These are phyloP conservation scores for Drosophila gaucha DNA, from an alignment of 2,888 invertebrate species.

Conservation along the genomic window DNA sequence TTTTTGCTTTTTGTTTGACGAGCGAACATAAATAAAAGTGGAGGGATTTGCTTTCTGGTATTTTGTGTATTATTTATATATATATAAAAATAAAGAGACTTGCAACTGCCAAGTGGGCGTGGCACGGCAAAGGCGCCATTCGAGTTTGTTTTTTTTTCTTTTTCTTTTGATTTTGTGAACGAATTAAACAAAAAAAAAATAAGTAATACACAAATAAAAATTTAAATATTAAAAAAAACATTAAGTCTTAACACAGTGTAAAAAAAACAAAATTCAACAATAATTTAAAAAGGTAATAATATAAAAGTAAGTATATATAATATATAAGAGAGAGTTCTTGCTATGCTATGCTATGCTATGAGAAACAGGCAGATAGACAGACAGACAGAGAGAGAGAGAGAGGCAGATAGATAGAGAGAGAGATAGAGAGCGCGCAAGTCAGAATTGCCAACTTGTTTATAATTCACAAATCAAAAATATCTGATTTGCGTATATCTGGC, in stretches of 20 bases:
- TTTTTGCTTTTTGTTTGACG: conserved; percentile 33
- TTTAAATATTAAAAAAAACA: conserved; percentile 55
- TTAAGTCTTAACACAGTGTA: conserved; percentile 57
- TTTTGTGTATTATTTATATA: conserved; percentile 36
- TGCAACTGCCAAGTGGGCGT: conserved; percentile 28
- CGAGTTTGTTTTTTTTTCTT: conserved; percentile 22
- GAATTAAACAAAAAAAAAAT: conserved; percentile 41
- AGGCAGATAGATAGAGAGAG: conserved; percentile 3
- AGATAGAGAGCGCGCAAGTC: conserved; percentile 39
- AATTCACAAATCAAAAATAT: neutral
- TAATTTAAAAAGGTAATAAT: conserved; percentile 77
- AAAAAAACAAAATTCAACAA: conserved; percentile 81
- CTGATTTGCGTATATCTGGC: neutral
- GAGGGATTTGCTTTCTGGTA: conserved; percentile 44
- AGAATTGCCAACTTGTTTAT: conserved; percentile 31
- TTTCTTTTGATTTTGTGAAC: conserved; percentile 24
- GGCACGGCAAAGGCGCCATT: conserved; percentile 31
- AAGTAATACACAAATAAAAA: conserved; percentile 46
- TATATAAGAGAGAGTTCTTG: conserved; percentile 35
- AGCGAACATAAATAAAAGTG: conserved; percentile 56
- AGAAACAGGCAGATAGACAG: conserved; percentile 38
- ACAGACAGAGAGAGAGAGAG: conserved; percentile 22
- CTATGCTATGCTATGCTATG: conserved; percentile 42
- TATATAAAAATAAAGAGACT: conserved; percentile 27
- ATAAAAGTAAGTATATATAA: conserved; percentile 45